A percentile compares a stretch with the other conserved stretches of the same genome.
Conservation (phyloP, 2,888 invertebrate genomes). For the Phaedon cochleariae region DNA sequence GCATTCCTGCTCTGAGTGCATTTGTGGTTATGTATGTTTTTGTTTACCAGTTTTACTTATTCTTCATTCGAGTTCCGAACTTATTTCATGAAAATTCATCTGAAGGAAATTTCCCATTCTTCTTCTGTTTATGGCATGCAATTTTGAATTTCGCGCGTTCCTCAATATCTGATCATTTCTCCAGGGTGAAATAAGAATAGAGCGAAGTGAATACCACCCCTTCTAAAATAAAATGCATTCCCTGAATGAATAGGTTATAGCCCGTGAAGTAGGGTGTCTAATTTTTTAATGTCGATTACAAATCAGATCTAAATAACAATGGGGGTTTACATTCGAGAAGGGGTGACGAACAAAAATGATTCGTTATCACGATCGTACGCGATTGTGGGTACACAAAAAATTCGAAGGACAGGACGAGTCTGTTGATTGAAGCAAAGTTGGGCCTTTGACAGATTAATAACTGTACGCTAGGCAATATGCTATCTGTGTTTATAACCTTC, state of each 20-base stretch:
- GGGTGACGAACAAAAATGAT: background rate
- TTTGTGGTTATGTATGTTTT: no score
- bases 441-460: no score
- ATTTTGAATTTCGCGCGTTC: background rate
- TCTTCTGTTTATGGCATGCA: no score
- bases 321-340: background rate
- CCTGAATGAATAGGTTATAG: slow-evolving; percentile 14
- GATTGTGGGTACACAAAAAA: background rate
- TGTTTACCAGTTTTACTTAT: no score
- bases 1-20: no score
- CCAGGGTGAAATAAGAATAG: background rate
- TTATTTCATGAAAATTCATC: no score
- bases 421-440: no score
- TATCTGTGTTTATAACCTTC: no score
- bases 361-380: background rate
- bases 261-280: slow-evolving; percentile 10
- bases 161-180: background rate
- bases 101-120: no score
- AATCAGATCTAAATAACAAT: background rate
- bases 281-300: slow-evolving; percentile 9
- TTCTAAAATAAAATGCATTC: background rate
- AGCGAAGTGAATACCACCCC: background rate
- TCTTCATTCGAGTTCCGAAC: no score
- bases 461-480: no score
- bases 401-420: background rate